Evolutionary conservation across 2,113 vertebrate species (phyloP), one percentile per base, ranked within the genome.

Genomic region (Clarias batrachus): DNA sequence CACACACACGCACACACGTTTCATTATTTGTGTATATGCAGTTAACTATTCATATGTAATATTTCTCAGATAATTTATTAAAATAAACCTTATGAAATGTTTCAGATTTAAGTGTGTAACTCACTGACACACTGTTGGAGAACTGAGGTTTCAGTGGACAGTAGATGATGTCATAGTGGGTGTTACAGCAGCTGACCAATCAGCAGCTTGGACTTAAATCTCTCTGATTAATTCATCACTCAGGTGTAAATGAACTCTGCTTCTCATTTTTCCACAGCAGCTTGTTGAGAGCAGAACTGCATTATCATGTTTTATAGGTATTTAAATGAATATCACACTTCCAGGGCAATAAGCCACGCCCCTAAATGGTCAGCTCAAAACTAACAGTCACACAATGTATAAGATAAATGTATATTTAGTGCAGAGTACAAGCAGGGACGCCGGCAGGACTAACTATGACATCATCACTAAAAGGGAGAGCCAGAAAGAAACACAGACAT

Each of bases 1-100:
- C 68, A 54, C 48, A 81, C 63, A 86, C 66, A 73, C 85, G 25
- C 17, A 41, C 70, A 71, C 41, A 81, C 71, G 7, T 48, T 5
- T 52, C 23, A 62, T 19, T 19, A 56, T 52, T 56, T 65, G n/a
- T 30, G 25, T 76, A 16, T 30, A 5, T 17, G 3, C 17, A 70
- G 13, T 62, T 56, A 66, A 30, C 13, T 37, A 41, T 73, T 73
- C 37, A 73, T 19, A 23, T 17, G 12, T 30, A 33, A 68, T 27
- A 68, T 25, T 68, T 33, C 27, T 17, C 27, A 16, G 68, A 17
- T 71, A 7, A 27, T 30, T 33, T 70, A 30, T 6, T 17, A n/a
- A 13, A 0, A 16, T 71, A 33, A 0, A 71, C 27, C 16, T 71
- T 33, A 17, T 33, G 13, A 30, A 33, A 33, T 33, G 11, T 71